These are phyloP conservation scores for Eretmochelys imbricata DNA, from an alignment of 2,113 vertebrate species.

Conservation along the genomic window DNA sequence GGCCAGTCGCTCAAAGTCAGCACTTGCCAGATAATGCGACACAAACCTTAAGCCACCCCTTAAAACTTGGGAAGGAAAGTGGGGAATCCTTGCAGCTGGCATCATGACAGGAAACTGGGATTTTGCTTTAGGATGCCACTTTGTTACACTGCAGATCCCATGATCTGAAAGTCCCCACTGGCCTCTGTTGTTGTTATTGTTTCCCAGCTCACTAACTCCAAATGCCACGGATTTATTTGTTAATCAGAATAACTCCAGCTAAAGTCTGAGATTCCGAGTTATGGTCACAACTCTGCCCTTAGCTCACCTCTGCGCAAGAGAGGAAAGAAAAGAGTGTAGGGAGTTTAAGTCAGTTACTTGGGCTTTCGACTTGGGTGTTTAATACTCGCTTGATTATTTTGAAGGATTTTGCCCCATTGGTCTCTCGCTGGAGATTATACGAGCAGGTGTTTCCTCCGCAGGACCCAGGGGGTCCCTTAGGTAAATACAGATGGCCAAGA, in stretches of 20 bases:
- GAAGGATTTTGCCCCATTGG: conserved; percentile 32
- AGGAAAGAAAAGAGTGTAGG: conserved; percentile 13
- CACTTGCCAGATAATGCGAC: neutral
- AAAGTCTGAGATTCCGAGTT: neutral
- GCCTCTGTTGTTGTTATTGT: neutral
- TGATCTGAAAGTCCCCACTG: neutral
- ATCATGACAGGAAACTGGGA: neutral
- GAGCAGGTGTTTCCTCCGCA: conserved; percentile 56
- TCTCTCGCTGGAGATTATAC: conserved; percentile 12
- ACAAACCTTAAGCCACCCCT: neutral
- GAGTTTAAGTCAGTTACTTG: conserved; percentile 54
- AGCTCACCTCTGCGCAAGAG: conserved; percentile 12
- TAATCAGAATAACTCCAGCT: neutral
- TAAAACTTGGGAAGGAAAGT: neutral
- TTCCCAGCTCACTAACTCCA: conserved; percentile 23
- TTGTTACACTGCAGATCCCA: neutral
- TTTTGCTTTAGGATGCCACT: neutral
- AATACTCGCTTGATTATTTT: conserved; percentile 59
- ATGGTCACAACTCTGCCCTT: conserved; percentile 8
- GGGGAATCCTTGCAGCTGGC: neutral
- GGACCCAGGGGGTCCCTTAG: neutral
- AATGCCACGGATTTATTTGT: conserved; percentile 6
- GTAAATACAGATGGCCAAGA: neutral
- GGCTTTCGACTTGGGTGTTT: conserved; percentile 55
- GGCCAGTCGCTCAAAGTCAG: neutral